Percentiles rank a stretch among this genome's conserved stretches.
These are phyloP conservation scores for Tachina fera DNA, from an alignment of 2,888 invertebrate genomes.

Conservation along the genomic window DNA sequence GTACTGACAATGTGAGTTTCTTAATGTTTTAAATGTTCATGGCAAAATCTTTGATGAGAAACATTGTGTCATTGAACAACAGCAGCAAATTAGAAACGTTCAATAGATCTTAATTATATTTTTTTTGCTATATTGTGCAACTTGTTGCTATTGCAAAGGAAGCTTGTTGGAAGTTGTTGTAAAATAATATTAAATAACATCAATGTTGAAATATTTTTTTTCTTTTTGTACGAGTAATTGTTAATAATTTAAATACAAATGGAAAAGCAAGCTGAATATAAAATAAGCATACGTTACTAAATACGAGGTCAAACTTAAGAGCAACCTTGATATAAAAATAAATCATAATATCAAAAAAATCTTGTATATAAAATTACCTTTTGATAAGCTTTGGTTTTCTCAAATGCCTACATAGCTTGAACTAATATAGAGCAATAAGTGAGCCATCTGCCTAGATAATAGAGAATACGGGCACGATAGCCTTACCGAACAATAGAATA, in stretches of 20 bases:
- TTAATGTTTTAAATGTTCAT: slow-evolving; percentile 49
- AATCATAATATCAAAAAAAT: no score
- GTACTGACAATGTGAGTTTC: neutral
- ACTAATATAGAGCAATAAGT: no score
- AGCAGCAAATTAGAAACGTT: slow-evolving; percentile 47
- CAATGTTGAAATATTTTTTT: slow-evolving; percentile 41
- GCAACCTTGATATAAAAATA: neutral
- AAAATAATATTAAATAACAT: slow-evolving; percentile 48
- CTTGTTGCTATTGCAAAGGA: slow-evolving; percentile 56
- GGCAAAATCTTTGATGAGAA: slow-evolving; percentile 48
- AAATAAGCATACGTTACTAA: slow-evolving; percentile 43
- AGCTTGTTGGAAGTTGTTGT: slow-evolving; percentile 43
- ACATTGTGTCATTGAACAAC: slow-evolving; percentile 70
- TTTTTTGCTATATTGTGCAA: slow-evolving; percentile 46
- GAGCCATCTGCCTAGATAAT: no score
- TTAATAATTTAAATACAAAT: slow-evolving; percentile 36
- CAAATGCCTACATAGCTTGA: no score
- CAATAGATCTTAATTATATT: slow-evolving; percentile 38
- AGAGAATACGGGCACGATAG: no score
- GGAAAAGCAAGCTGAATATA: slow-evolving; percentile 2
- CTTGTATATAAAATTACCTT: no score
- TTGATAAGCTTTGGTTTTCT: no score
- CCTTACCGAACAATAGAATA: no score
- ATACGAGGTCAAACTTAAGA: slow-evolving; percentile 3
- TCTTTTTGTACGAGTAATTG: slow-evolving; percentile 22